Evolutionary conservation across 2,888 invertebrate genomes (phyloP), one percentile per base, ranked within the genome.

Genomic region (Melikaiella ostensackeni): DNA sequence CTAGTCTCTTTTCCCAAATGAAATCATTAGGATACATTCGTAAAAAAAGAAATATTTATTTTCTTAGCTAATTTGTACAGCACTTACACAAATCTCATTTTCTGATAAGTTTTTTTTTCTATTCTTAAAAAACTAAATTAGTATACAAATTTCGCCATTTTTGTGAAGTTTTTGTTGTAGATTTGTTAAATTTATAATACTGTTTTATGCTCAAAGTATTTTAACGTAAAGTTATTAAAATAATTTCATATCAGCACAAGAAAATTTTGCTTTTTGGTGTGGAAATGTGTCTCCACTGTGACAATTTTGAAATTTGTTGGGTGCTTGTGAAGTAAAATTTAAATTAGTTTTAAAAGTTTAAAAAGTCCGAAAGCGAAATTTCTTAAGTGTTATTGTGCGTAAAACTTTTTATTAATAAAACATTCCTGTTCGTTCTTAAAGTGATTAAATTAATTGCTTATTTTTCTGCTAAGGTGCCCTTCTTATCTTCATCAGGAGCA

Each of bases 401-500:
- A 1, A 16, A 59, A 59, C 0, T 59, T 59, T 16, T 16, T 59
- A 27, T 11, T 27, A 59, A 59, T 27, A 59, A 24, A 59, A 16
- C 16, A 59, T 59, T 55, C 11, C 21, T 55, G 21, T 55, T 55
- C 55, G 21, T 55, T 21, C 9, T 55, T 55, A 9, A 3, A 11
- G 3, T 55, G 21, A n/a, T n/a, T n/a, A n/a, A 50, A 50, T 6
- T 9, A 55, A 55, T 21, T 59, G 21, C 9, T 63, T 11, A 11
- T 38, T 64, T 24, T 8, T 16, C 24, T 42, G 21, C 19, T 50
- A 66, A 66, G 50, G 27, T 1, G 50, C 19, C 33, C 82, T 86
- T 77, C 92, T 92, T 82, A 97, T 94, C 92, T 94, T 94, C 94
- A 96, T 95, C 75, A 97, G 89, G 42, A 96, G 94, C 82, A 97